Percentiles rank a stretch among this genome's conserved stretches.
These are phyloP conservation scores for Callospermophilus lateralis DNA, from an alignment of 2,113 vertebrate genomes.

Conservation along the genomic window DNA sequence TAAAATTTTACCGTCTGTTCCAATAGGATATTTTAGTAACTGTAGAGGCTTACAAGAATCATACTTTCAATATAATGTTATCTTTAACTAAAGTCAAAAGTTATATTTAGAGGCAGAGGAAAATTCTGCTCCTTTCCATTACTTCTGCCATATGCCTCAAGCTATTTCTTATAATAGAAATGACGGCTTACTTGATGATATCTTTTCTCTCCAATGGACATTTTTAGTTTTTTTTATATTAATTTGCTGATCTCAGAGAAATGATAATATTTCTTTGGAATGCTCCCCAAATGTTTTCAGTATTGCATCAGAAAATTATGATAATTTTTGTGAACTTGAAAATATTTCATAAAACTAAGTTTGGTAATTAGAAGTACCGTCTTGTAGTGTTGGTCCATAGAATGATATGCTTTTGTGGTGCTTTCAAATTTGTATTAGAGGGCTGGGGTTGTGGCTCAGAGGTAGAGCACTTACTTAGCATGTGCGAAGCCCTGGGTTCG, in stretches of 20 bases:
- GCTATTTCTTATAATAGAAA: constrained; percentile 83
- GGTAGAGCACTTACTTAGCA: too few relatives aligned
- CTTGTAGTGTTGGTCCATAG: background rate
- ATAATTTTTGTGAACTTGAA: constrained; percentile 89
- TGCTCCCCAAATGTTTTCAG: constrained; percentile 89
- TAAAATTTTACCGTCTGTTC: constrained; percentile 46
- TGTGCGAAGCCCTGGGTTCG: too few relatives aligned
- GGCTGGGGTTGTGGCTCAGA: too few relatives aligned
- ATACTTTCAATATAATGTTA: background rate
- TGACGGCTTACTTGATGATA: constrained; percentile 73
- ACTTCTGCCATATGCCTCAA: constrained; percentile 57
- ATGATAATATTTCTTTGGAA: constrained; percentile 86
- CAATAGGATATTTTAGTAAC: constrained; percentile 40
- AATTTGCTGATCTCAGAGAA: constrained; percentile 87
- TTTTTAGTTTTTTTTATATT: constrained; percentile 86
- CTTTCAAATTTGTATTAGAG: constrained; percentile 74
- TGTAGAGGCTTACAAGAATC: background rate
- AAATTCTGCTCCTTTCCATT: constrained; percentile 68
- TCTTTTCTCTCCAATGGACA: constrained; percentile 83
- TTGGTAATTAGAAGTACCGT: constrained; percentile 62
- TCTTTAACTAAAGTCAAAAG: constrained; percentile 73
- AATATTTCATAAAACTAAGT: constrained; percentile 83
- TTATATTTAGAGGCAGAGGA: constrained; percentile 75
- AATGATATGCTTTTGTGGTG: background rate
- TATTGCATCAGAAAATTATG: constrained; percentile 82